Evolutionary conservation across 92 coral and sea anemone species (phyloP).

Genomic region (Porites divaricata): DNA sequence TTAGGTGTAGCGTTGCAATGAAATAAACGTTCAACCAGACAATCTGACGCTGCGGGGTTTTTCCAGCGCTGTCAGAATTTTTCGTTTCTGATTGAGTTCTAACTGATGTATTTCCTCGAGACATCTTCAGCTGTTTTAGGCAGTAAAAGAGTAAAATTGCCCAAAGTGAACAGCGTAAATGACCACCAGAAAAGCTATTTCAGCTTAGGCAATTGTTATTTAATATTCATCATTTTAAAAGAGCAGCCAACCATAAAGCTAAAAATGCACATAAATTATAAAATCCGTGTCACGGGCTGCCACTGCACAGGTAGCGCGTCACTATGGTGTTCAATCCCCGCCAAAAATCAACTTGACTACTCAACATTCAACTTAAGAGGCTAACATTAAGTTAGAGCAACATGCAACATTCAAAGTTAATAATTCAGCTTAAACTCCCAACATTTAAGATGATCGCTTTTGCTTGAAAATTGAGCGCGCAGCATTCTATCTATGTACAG

Average conservation of each 20-base stretch:
- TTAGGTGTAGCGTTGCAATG: conserved; percentile 53
- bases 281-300: not conserved
- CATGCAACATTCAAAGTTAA: too few relatives aligned
- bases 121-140: not conserved
- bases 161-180: too few relatives aligned
- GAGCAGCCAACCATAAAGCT: not conserved
- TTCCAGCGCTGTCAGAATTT: not conserved
- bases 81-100: not conserved
- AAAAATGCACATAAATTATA: not conserved
- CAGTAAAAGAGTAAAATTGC: not conserved
- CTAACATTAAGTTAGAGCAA: too few relatives aligned
- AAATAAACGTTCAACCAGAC: conserved; percentile 67
- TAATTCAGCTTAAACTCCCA: too few relatives aligned
- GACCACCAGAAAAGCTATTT: too few relatives aligned
- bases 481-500: too few relatives aligned
- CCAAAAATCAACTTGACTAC: too few relatives aligned
- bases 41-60: conserved; percentile 27
- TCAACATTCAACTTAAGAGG: too few relatives aligned
- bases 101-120: not conserved
- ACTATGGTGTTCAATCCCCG: too few relatives aligned
- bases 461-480: too few relatives aligned
- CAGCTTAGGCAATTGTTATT: not conserved
- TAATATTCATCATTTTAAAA: not conserved
- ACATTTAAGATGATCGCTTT: too few relatives aligned
- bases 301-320: too few relatives aligned